Evolutionary conservation across 1,140 invertebrate species (phyloP).

Genomic region (Sinonovacula constricta): DNA sequence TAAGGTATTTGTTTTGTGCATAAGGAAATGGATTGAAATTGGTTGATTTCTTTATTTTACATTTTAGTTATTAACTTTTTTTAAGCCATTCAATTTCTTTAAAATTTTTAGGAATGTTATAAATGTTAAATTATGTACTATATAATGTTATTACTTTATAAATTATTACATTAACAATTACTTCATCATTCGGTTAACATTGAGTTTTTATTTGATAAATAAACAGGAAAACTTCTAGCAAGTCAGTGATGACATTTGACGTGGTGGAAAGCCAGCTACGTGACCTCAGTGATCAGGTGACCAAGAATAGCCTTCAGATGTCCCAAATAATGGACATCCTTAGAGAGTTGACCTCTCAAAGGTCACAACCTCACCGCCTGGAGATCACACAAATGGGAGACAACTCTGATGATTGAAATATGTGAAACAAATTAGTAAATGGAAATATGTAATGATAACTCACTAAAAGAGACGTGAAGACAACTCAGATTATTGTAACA

Average conservation of each 20-base stretch:
- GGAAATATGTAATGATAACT: too few relatives aligned
- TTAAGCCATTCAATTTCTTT: not conserved
- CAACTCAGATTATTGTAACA: too few relatives aligned
- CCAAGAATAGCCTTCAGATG: slow-evolving; percentile 29
- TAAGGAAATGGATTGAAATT: too few relatives aligned
- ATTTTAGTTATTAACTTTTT: not conserved
- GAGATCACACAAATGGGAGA: not conserved
- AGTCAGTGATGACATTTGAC: not conserved
- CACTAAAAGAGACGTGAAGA: too few relatives aligned
- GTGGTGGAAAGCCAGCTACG: slow-evolving; percentile 41
- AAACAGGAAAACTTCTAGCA: slow-evolving; percentile 8
- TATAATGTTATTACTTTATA: not conserved
- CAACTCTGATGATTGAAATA: not conserved
- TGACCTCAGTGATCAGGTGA: slow-evolving; percentile 48
- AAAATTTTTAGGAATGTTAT: not conserved
- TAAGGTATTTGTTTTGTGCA: too few relatives aligned
- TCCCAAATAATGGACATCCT: slow-evolving; percentile 53
- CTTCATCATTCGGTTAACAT: not conserved
- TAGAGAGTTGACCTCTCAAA: slow-evolving; percentile 27
- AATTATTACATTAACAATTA: too few relatives aligned
- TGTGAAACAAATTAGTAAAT: too few relatives aligned
- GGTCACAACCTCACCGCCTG: not conserved
- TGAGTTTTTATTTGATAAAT: not conserved
- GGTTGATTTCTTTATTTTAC: too few relatives aligned
- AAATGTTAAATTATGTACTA: not conserved